Percentiles rank a stretch among this genome's conserved stretches.
These are phyloP conservation scores for Ectemnius continuus DNA, from an alignment of 2,888 invertebrate genomes.

Conservation along the genomic window DNA sequence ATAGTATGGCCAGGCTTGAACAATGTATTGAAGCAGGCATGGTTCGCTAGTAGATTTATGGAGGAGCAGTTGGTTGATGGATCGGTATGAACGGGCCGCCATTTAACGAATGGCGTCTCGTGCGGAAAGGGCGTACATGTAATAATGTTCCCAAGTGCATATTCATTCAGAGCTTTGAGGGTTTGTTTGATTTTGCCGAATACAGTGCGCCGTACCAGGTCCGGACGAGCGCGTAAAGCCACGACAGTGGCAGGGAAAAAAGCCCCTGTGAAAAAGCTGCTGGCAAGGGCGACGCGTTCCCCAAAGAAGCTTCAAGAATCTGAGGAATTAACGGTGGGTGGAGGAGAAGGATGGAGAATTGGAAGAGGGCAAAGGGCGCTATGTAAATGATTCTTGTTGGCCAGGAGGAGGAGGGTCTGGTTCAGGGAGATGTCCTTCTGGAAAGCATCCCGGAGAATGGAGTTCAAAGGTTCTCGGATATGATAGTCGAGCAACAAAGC, in stretches of 20 bases:
- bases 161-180: conserved; percentile 4
- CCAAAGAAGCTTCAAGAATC: conserved; percentile 64
- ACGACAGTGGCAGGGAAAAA: conserved; percentile 66
- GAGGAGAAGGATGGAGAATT: too few relatives aligned
- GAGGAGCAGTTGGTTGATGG: conserved; percentile 21
- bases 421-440: conserved; percentile 57
- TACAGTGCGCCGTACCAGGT: conserved; percentile 81
- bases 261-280: conserved; percentile 69
- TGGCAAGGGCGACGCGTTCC: conserved; percentile 67
- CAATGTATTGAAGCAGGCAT: not conserved
- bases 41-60: conserved; percentile 5
- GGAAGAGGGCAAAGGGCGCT: too few relatives aligned
- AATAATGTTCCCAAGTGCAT: conserved; percentile 7
- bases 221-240: conserved; percentile 78
- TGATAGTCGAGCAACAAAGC: conserved; percentile 57
- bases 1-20: too few relatives aligned
- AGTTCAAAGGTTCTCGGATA: conserved; percentile 60
- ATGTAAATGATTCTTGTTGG: not conserved
- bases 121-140: conserved; percentile 32
- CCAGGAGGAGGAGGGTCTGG: conserved; percentile 59
- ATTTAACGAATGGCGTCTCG: conserved; percentile 68
- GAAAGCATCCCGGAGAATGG: conserved; percentile 68
- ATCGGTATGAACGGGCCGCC: conserved; percentile 60
- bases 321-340: conserved; percentile 67
- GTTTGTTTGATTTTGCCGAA: not conserved